Percentiles rank a stretch among this genome's conserved stretches.
Conservation (phyloP, 2,797 vertebrate species). For the Sebastes miniatus region DNA sequence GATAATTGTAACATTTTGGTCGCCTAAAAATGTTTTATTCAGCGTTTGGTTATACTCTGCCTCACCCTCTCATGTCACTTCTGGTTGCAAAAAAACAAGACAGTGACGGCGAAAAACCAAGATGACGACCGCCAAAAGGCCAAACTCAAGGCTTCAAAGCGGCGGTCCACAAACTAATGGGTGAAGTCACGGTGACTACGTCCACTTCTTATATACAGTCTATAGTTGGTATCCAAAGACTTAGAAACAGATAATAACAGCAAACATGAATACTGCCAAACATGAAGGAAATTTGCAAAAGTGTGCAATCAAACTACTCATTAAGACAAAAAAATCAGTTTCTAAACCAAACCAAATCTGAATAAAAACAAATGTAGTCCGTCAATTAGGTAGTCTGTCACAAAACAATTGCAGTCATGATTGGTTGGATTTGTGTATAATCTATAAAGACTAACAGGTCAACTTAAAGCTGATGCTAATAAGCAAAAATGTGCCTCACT, state of each 20-base stretch:
- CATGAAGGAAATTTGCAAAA: neutral
- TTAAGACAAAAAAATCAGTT: neutral
- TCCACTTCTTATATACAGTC: too few relatives aligned
- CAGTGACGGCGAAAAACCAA: rapidly evolving
- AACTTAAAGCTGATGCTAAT: slow-evolving; percentile 42
- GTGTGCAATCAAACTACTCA: neutral
- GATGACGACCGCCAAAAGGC: too few relatives aligned
- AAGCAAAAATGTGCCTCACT: slow-evolving; percentile 38
- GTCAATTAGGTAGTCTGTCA: neutral
- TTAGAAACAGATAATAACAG: neutral
- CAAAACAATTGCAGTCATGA: neutral
- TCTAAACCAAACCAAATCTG: neutral
- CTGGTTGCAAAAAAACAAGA: too few relatives aligned
- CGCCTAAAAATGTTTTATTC: too few relatives aligned
- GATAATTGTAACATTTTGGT: too few relatives aligned
- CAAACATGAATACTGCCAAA: neutral
- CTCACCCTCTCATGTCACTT: rapidly evolving
- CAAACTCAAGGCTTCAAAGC: too few relatives aligned
- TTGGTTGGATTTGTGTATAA: slow-evolving; percentile 3
- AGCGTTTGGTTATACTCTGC: too few relatives aligned
- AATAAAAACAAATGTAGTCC: neutral
- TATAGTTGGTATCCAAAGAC: neutral
- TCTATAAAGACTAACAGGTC: slow-evolving; percentile 34
- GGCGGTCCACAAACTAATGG: too few relatives aligned
- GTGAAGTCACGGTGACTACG: rapidly evolving